Evolutionary conservation across 2,113 vertebrate species (phyloP).

Genomic region (Sialia sialis): DNA sequence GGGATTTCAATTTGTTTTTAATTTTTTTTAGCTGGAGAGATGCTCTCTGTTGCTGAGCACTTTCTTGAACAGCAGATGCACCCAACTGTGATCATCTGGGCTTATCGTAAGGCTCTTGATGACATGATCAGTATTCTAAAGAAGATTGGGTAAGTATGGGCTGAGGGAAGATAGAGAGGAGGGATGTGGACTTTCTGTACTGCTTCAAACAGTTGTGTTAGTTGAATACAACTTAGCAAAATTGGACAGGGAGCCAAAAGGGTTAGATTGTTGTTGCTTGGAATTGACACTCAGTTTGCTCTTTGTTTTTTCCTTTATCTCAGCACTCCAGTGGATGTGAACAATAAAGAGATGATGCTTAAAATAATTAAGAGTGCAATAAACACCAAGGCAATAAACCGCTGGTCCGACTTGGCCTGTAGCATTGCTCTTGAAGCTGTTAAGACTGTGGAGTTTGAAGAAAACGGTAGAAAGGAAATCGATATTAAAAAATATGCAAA

Average conservation of each 20-base stretch:
- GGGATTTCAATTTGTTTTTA: not conserved
- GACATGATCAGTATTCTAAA: constrained; percentile 85
- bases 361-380: constrained; percentile 91
- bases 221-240: not conserved
- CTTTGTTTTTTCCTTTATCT: not conserved
- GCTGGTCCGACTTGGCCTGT: constrained; percentile 84
- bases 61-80: constrained; percentile 98
- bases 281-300: not conserved
- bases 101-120: constrained; percentile 88
- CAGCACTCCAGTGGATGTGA: constrained; percentile 86
- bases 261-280: too few species aligned
- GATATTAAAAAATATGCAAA: constrained; percentile 98
- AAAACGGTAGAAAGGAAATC: constrained; percentile 90
- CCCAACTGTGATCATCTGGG: constrained; percentile 89
- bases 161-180: too few species aligned
- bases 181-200: not conserved
- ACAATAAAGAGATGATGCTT: constrained; percentile 88
- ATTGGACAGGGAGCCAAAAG: not conserved
- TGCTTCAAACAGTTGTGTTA: not conserved
- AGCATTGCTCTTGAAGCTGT: constrained; percentile 88
- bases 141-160: constrained; percentile 73
- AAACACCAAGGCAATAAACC: constrained; percentile 83
- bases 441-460: constrained; percentile 88
- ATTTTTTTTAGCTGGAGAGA: constrained; percentile 85
- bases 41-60: constrained; percentile 92